phyloP scores from a whole-genome alignment of 1,140 invertebrate species.

The Teleopsis dalmanni region DNA sequence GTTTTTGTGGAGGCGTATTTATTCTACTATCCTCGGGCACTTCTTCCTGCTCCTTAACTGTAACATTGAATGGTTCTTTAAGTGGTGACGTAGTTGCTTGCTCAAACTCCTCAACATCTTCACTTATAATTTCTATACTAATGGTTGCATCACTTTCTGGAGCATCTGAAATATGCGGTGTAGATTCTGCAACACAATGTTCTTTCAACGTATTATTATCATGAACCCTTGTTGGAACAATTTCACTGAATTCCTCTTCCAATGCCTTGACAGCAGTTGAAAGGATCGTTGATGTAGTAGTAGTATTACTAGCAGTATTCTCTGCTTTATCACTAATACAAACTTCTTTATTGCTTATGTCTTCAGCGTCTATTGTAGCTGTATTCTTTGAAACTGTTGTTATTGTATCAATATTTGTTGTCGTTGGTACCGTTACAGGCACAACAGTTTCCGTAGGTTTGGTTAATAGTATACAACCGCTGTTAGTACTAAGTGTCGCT shows the following conservation, averaged over 20 bases:
- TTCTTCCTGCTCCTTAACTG: too few species aligned
- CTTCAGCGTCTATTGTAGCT: not conserved
- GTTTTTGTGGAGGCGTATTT: not conserved
- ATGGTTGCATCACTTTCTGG: not conserved
- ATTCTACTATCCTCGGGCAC: too few species aligned
- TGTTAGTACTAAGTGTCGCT: constrained; percentile 24
- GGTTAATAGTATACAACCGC: not conserved
- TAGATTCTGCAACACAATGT: too few species aligned
- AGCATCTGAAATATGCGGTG: not conserved
- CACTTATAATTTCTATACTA: not conserved
- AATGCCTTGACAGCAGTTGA: too few species aligned
- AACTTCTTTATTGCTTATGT: not conserved
- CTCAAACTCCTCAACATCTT: constrained; percentile 14
- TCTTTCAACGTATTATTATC: too few species aligned
- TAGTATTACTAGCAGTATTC: too few species aligned
- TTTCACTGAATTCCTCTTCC: too few species aligned
- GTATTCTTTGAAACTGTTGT: not conserved
- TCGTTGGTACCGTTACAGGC: not conserved
- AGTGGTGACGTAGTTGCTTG: not conserved
- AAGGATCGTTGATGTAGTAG: too few species aligned
- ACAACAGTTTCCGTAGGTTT: not conserved
- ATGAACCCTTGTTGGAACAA: too few species aligned
- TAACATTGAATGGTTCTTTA: constrained; percentile 1
- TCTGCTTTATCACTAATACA: not conserved
- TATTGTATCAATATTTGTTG: not conserved